Base-by-base conservation (phyloP, 2,888 invertebrate species). In the Podabrus alpinus region DNA sequence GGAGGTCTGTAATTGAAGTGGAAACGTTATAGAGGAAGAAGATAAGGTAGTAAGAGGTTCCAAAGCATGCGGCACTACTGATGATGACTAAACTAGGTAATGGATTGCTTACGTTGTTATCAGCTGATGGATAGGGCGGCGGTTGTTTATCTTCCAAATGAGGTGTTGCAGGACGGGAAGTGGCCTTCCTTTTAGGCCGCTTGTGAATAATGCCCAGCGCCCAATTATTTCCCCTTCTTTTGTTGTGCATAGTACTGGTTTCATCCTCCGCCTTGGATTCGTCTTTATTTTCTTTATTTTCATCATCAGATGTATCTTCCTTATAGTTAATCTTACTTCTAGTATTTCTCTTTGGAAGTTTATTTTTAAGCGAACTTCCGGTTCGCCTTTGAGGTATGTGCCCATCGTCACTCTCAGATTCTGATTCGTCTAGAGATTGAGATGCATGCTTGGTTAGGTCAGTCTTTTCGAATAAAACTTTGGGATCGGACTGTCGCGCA, bases 101-200 rank as follows among this genome's bases (percentile, higher is more conserved):
- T 24, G 29, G 9, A 70, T 16, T 21, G 15, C 16, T 60, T 45
- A 15, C 15, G 13, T 19, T 15, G 13, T n/a, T 16, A 59, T 1
- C 17, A 13, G 21, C 9, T 24, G n/a, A 10, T n/a, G 62, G 61
- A 1, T 15, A 25, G 2, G 15, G 15, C 16, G 15, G 15, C 5
- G 13, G 19, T 11, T 5, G 25, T 9, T 79, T 79, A 0, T 78
- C 74, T 1, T 80, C 78, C 7, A 71, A 64, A 11, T 69, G 66
- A 61, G 66, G 66, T 15, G 73, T 69, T 21, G 13, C 60, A 13
- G 72, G 45, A 73, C 16, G 59, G n/a, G 68, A 69, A 17, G 16
- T 64, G 13, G 9, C 87, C 45, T 68, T 77, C 59, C 74, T 76
- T 79, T 86, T 87, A 81, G 86, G 88, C 77, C 82, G 88, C 76